Conservation (phyloP, 2,797 vertebrate genomes). For the Tokudaia muenninki region DNA sequence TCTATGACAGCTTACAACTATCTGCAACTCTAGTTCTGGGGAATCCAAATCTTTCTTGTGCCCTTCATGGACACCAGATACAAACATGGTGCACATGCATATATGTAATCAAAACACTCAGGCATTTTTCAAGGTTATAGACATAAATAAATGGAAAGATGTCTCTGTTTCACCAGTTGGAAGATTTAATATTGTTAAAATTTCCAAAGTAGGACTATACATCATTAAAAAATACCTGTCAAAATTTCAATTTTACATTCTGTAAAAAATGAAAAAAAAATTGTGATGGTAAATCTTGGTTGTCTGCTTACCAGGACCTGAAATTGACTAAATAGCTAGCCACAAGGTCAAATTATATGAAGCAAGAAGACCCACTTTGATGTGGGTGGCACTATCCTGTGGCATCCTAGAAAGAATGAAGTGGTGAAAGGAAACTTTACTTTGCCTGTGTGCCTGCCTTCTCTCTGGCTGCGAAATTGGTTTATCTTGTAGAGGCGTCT, state of each 20-base stretch:
- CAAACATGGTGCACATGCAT: neutral
- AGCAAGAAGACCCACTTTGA: neutral
- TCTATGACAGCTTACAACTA: neutral
- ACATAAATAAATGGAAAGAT: neutral
- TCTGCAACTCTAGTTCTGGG: neutral
- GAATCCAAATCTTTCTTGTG: too few species aligned
- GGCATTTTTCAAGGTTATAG: neutral
- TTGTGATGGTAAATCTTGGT: neutral
- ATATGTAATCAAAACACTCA: neutral
- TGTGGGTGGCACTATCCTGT: neutral
- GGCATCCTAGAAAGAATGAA: neutral
- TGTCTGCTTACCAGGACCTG: neutral
- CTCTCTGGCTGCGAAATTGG: neutral
- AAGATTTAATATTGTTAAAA: neutral
- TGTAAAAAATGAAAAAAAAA: neutral
- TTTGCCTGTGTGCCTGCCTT: neutral
- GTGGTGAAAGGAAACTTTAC: too few species aligned
- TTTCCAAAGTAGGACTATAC: neutral
- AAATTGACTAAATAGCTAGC: neutral
- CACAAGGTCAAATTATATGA: neutral
- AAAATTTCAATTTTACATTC: neutral
- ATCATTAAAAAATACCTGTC: neutral
- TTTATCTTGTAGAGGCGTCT: neutral
- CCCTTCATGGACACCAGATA: neutral
- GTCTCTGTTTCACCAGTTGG: neutral